Evolutionary conservation across 2,797 vertebrate genomes (phyloP).

Genomic region (Ctenopoma kingsleyae): DNA sequence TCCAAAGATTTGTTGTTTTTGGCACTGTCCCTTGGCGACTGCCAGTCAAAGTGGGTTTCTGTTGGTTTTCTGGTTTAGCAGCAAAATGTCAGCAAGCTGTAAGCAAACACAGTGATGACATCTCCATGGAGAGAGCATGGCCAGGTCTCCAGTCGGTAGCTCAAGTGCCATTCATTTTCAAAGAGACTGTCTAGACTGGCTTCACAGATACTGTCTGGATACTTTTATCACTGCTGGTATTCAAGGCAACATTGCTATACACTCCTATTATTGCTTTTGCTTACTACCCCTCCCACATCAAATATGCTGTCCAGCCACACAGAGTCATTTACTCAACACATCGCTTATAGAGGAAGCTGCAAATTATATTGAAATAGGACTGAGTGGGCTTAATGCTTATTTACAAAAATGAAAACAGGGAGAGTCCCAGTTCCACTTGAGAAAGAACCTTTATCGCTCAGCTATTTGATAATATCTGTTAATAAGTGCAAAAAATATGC

Average conservation of each 20-base stretch:
- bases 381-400: slow-evolving; percentile 51
- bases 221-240: slow-evolving; percentile 67
- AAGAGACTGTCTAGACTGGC: slow-evolving; percentile 77
- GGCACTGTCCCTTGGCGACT: slow-evolving; percentile 48
- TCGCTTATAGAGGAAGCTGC: slow-evolving; percentile 36
- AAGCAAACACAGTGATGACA: slow-evolving; percentile 57
- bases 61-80: slow-evolving; percentile 56
- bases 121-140: slow-evolving; percentile 68
- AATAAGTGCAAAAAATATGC: slow-evolving; percentile 13
- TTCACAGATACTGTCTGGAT: slow-evolving; percentile 72
- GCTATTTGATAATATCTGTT: slow-evolving; percentile 24
- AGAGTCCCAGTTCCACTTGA: slow-evolving; percentile 35
- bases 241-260: slow-evolving; percentile 72
- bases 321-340: slow-evolving; percentile 57
- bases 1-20: slow-evolving; percentile 59
- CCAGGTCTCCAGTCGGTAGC: slow-evolving; percentile 54
- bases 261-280: slow-evolving; percentile 63
- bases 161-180: slow-evolving; percentile 72
- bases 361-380: slow-evolving; percentile 49
- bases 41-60: slow-evolving; percentile 58
- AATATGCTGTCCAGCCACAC: slow-evolving; percentile 55
- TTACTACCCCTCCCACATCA: slow-evolving; percentile 63
- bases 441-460: slow-evolving; percentile 31
- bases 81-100: slow-evolving; percentile 65
- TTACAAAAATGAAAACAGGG: slow-evolving; percentile 48